Evolutionary conservation across 1,140 invertebrate genomes (phyloP).

Genomic region (Euwallacea fornicatus): DNA sequence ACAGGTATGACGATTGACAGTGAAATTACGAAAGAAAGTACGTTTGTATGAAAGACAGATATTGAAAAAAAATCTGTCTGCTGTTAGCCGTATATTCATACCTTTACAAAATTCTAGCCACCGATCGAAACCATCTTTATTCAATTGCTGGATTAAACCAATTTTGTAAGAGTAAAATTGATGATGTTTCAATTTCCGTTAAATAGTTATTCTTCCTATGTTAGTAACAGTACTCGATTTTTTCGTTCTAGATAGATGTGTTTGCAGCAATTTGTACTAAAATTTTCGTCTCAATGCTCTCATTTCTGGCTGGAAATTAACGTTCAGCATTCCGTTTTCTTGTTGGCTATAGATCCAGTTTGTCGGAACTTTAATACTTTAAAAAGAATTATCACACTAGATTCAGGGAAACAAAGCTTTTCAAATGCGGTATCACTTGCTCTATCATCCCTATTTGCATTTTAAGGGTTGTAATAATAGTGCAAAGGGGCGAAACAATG

Average conservation of each 20-base stretch:
- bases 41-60: neutral
- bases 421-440: neutral
- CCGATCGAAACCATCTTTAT: neutral
- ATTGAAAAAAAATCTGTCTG: neutral
- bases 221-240: neutral
- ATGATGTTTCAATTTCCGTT: neutral
- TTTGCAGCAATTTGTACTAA: neutral
- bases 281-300: neutral
- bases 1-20: neutral
- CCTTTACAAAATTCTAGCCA: neutral
- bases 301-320: neutral
- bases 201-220: neutral
- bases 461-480: neutral
- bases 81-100: neutral
- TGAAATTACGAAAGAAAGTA: neutral
- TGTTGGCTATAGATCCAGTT: neutral
- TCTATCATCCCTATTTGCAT: neutral
- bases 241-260: neutral
- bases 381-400: neutral
- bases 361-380: neutral
- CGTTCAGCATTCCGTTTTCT: neutral
- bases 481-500: too few relatives aligned
- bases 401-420: neutral
- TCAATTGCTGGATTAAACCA: neutral
- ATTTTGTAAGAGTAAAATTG: neutral